Evolutionary conservation across 1,140 invertebrate species (phyloP).

Genomic region (Drosophila punjabiensis): DNA sequence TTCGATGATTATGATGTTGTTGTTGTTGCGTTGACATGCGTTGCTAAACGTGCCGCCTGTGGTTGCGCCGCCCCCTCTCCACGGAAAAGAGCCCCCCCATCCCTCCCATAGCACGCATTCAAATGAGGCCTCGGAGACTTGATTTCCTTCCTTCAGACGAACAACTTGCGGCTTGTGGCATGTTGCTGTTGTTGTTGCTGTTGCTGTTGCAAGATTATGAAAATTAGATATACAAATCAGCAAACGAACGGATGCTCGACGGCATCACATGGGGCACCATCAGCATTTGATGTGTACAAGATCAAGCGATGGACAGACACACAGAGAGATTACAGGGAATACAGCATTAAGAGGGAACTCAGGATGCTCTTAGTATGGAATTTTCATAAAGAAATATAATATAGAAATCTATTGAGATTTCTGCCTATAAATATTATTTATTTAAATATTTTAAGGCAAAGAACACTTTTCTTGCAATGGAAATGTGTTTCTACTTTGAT

Average conservation of each 20-base stretch:
- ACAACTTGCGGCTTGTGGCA: constrained; percentile 59
- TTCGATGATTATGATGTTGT: constrained; percentile 57
- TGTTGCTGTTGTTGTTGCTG: constrained; percentile 16
- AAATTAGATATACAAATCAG: constrained; percentile 85
- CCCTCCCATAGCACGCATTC: constrained; percentile 56
- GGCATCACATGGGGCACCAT: constrained; percentile 64
- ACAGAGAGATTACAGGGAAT: neutral
- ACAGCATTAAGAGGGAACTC: neutral
- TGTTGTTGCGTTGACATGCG: constrained; percentile 77
- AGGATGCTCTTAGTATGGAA: neutral
- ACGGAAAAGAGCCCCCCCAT: neutral
- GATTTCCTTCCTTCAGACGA: constrained; percentile 73
- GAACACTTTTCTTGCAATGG: too few species aligned
- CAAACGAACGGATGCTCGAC: constrained; percentile 75
- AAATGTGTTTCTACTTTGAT: too few species aligned
- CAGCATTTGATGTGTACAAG: constrained; percentile 67
- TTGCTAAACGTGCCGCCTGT: constrained; percentile 79
- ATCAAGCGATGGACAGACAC: constrained; percentile 48
- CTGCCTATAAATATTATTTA: too few species aligned
- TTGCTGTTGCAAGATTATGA: constrained; percentile 74
- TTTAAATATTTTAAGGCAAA: too few species aligned
- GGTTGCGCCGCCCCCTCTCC: neutral
- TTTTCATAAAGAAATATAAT: neutral
- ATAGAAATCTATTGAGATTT: neutral
- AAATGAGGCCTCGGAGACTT: constrained; percentile 69